These are phyloP conservation scores for Stenchaetothrips biformis DNA, from an alignment of 2,888 invertebrate species.

Conservation along the genomic window DNA sequence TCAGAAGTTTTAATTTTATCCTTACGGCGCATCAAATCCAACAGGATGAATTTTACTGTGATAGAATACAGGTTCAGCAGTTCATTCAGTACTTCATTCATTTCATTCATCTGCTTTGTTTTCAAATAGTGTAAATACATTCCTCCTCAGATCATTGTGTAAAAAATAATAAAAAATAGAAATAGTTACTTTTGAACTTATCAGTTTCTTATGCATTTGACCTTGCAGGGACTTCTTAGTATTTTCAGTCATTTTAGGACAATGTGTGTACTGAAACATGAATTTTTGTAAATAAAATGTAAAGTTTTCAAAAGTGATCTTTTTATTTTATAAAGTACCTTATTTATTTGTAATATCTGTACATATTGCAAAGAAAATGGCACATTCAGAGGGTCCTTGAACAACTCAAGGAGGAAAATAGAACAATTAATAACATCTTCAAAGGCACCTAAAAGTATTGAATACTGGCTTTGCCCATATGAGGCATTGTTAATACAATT, in stretches of 20 bases:
- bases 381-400: background rate
- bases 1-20: background rate
- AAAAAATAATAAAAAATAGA: no score
- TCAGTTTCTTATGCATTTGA: background rate
- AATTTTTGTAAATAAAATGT: slow-evolving; percentile 20
- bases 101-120: background rate
- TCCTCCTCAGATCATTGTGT: background rate
- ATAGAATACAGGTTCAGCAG: background rate
- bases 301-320: slow-evolving; percentile 7
- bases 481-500: no score
- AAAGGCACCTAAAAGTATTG: no score
- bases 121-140: background rate
- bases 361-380: background rate
- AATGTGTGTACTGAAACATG: slow-evolving; percentile 13
- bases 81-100: background rate
- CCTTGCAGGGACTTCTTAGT: background rate
- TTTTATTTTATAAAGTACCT: background rate
- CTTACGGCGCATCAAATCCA: background rate
- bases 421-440: background rate
- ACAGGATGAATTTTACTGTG: slow-evolving; percentile 11
- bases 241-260: slow-evolving; percentile 4
- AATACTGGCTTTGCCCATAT: no score
- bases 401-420: background rate
- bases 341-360: background rate
- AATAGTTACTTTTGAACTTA: background rate